Conservation (phyloP, 2,888 invertebrate genomes). For the Platycheirus albimanus region DNA sequence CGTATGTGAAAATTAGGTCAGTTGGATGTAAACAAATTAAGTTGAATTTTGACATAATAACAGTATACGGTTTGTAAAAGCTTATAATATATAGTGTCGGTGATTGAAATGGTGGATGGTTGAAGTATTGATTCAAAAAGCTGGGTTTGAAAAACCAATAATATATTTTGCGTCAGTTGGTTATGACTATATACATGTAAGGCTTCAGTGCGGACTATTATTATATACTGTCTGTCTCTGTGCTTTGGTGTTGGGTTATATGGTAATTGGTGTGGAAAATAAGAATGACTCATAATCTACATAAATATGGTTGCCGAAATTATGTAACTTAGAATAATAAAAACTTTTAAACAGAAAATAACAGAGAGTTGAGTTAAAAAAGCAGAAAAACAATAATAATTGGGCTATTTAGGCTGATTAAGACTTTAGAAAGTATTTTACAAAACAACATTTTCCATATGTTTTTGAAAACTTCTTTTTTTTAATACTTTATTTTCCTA, state of each 20-base stretch:
- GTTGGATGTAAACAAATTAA: slow-evolving; percentile 48
- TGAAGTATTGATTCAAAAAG: slow-evolving; percentile 47
- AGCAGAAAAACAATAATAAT: no score
- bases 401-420: no score
- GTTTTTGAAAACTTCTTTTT: no score
- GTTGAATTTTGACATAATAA: slow-evolving; percentile 9
- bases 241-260: slow-evolving; percentile 16
- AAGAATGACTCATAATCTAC: slow-evolving; percentile 2
- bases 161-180: neutral
- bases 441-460: no score
- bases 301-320: neutral
- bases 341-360: neutral
- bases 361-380: no score
- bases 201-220: slow-evolving; percentile 30
- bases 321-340: slow-evolving; percentile 5
- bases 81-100: neutral
- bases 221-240: neutral
- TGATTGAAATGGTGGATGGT: neutral
- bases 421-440: no score
- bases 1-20: slow-evolving; percentile 67
- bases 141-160: neutral
- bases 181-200: neutral
- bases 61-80: neutral
- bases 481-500: no score
- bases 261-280: neutral